Evolutionary conservation across 2,113 vertebrate species (phyloP), one percentile per base, ranked within the genome.

Genomic region (Lucifuga dentata): DNA sequence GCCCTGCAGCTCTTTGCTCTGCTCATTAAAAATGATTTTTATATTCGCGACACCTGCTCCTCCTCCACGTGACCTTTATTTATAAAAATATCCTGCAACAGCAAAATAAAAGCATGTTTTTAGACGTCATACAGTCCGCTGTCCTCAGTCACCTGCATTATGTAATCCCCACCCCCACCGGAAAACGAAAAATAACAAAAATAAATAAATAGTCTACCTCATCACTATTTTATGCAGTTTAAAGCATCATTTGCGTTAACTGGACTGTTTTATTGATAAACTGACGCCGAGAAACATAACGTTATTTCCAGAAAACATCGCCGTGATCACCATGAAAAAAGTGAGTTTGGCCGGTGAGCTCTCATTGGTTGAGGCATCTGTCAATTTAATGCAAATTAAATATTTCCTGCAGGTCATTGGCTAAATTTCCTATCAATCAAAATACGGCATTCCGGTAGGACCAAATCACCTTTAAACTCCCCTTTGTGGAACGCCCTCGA

Each of bases 391-490:
- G 0, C 1, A 3, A 2, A 1, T 2, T 35, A 8, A 5, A 5
- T 0, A 5, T 21, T 12, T 0, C 2, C 5, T 3, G 0, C 0
- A 2, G 5, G 6, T 41, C 0, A 80, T 78, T 90, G 52, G 86
- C 7, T 44, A 0, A 0, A 3, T 0, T 7, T 0, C 2, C 53
- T 48, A 69, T 84, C 81, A n/a, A 49, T 90, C 86, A 86, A 67
- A 86, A 36, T 1, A 0, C 10, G 0, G 11, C 8, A 0, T 5
- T 59, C 4, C 12, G 1, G 89, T 88, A 89, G 68, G 68, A 0
- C 24, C 9, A 12, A 75, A 76, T 83, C 73, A 79, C 0, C 10
- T 41, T 53, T 58, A 38, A 70, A 61, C 1, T 11, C 48, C 6
- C 11, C 9, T 33, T 8, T n/a, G 26, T n/a, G 26, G 17, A 2